Conservation (phyloP, 2,888 invertebrate species). For the Gari tellinella region DNA sequence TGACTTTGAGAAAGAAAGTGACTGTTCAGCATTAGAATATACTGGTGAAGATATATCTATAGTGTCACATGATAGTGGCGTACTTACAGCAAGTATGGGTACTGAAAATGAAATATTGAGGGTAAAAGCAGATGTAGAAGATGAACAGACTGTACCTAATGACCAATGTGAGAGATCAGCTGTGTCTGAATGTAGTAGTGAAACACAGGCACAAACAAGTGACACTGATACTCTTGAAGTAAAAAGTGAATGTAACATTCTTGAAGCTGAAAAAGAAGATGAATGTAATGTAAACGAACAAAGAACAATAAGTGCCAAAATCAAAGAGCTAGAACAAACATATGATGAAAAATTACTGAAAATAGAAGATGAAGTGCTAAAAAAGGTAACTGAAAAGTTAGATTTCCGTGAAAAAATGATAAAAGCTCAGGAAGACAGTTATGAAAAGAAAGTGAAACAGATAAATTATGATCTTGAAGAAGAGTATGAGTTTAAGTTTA, state of each 20-base stretch:
- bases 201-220: no score
- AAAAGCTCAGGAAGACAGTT: conserved; percentile 44
- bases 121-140: neutral
- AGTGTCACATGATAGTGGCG: conserved; percentile 30
- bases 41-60: conserved; percentile 22
- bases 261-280: no score
- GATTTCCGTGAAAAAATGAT: conserved; percentile 42
- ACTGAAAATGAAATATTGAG: neutral
- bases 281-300: no score
- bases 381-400: conserved; percentile 33
- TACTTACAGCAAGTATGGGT: conserved; percentile 21
- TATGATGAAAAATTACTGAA: conserved; percentile 22
- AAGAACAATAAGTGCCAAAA: no score
- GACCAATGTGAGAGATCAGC: no score
- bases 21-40: neutral
- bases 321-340: conserved; percentile 11
- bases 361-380: conserved; percentile 39
- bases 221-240: no score
- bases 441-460: conserved; percentile 59
- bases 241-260: no score
- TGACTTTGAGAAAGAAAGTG: neutral
- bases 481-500: conserved; percentile 64
- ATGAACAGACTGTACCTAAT: neutral
- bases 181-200: no score
- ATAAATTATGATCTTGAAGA: conserved; percentile 76